Conservation (phyloP, 2,797 vertebrate species). For the Hylomyscus alleni region DNA sequence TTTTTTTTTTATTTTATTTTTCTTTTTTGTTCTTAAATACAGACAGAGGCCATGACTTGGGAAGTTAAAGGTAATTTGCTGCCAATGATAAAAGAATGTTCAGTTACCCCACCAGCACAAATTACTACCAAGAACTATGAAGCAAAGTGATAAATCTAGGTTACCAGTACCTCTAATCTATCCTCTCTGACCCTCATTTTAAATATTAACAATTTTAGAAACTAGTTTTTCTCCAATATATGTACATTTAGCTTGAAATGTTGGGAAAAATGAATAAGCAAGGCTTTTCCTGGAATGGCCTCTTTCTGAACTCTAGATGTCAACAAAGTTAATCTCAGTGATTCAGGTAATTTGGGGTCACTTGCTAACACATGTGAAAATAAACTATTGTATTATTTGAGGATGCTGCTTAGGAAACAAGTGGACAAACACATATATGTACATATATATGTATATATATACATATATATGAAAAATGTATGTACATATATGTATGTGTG, state of each 20-base stretch:
- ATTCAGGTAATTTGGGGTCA: background rate
- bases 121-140: slow-evolving; percentile 12
- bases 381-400: background rate
- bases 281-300: background rate
- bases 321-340: background rate
- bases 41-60: background rate
- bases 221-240: background rate
- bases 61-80: background rate
- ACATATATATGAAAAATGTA: no score
- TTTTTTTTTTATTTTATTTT: background rate
- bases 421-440: no score
- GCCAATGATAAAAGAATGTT: background rate
- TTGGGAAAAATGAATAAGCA: background rate
- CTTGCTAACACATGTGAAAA: background rate
- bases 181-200: background rate
- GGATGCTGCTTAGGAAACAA: slow-evolving; percentile 11
- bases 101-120: background rate
- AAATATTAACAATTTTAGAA: background rate
- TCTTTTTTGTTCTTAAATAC: background rate
- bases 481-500: no score
- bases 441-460: no score
- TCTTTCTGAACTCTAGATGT: background rate
- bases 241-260: background rate
- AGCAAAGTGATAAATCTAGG: background rate
- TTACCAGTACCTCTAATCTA: background rate